Conservation (phyloP, 2,797 vertebrate species). For the Gorsachius magnificus region DNA sequence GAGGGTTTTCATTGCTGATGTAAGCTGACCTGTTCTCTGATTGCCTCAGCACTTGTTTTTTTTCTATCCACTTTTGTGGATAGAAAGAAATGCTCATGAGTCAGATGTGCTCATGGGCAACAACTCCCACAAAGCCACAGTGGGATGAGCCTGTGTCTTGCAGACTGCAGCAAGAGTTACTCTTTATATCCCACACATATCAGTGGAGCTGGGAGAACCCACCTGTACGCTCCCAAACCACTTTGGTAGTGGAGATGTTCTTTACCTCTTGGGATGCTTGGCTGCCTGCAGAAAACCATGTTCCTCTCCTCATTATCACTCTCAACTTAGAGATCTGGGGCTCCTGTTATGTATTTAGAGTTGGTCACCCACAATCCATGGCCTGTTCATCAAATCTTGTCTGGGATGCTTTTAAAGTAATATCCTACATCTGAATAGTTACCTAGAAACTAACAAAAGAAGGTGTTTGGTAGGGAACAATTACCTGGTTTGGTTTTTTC, state of each 20-base stretch:
- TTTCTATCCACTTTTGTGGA: background rate
- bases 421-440: background rate
- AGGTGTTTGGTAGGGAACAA: background rate
- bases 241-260: background rate
- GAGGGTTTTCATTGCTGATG: background rate
- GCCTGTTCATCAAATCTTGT: background rate
- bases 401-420: background rate
- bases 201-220: background rate
- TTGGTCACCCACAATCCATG: background rate
- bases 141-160: background rate
- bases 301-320: background rate
- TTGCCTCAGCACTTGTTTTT: background rate
- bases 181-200: background rate
- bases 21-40: background rate
- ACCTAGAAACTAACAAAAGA: background rate
- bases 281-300: background rate
- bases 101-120: background rate
- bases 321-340: background rate
- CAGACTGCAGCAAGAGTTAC: background rate
- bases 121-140: background rate
- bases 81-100: background rate
- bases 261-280: background rate
- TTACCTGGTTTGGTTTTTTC: background rate
- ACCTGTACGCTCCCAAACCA: background rate
- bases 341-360: background rate